These are phyloP conservation scores for Zosterops lateralis DNA, from an alignment of 2,113 vertebrate genomes.

Conservation along the genomic window DNA sequence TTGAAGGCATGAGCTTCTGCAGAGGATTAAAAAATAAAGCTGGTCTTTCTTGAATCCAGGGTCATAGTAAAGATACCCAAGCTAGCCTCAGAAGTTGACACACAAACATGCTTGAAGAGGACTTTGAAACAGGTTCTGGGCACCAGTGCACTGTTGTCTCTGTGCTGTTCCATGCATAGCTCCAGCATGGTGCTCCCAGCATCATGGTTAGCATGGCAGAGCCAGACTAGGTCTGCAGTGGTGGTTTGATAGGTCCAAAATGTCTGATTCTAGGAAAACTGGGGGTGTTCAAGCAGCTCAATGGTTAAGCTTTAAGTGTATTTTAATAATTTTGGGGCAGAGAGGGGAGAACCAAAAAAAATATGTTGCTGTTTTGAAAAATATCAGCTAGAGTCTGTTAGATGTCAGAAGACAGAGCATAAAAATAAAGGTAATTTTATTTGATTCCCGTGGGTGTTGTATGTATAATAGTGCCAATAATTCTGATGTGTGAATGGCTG, in stretches of 20 bases:
- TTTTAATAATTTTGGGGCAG: accelerated
- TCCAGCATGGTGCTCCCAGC: neutral
- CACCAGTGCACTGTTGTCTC: neutral
- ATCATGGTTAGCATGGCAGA: neutral
- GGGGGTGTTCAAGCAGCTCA: neutral
- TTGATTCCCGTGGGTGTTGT: neutral
- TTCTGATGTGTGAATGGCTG: neutral
- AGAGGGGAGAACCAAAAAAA: neutral
- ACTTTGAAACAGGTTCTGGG: neutral
- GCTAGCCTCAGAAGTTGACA: neutral
- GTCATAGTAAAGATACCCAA: neutral
- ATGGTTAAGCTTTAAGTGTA: neutral
- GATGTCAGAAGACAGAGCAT: neutral
- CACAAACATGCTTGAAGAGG: neutral
- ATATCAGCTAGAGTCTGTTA: neutral
- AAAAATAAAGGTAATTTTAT: neutral
- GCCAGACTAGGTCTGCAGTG: neutral
- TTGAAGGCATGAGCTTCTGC: neutral
- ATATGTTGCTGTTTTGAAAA: neutral
- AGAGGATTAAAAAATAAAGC: neutral
- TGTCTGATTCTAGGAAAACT: neutral
- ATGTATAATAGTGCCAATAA: neutral
- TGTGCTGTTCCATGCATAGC: accelerated
- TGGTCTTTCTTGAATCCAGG: neutral
- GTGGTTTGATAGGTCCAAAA: neutral